Evolutionary conservation across 2,113 vertebrate species (phyloP), one percentile per base, ranked within the genome.

Genomic region (Microtus oregoni): DNA sequence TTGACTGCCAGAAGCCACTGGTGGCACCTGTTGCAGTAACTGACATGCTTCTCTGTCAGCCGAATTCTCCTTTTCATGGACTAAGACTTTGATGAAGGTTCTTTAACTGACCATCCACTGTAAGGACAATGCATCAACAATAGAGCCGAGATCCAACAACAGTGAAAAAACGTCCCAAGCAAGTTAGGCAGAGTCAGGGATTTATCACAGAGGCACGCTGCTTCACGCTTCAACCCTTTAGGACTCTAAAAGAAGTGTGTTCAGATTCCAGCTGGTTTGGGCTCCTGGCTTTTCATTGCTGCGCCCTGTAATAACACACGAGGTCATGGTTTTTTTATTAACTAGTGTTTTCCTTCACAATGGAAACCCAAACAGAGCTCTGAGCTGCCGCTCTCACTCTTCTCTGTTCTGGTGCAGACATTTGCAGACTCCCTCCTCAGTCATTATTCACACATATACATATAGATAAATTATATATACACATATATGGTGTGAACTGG

Each of bases 401-500:
- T 96, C 92, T 89, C 92, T 89, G 96, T 86, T 81, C 94, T 94
- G 68, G 50, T 79, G 32, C 94, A 97, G 97, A 95, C 94, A 70
- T 94, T 94, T 97, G 88, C 94, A 86, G 97, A 97, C 88, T 96
- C 95, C 95, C 86, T 94, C 94, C 96, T 96, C 92, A 97, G 95
- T 96, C 96, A 97, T 96, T 94, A 95, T 96, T 97, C 96, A 97
- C 97, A 98, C 96, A 93, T 96, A 97, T 90, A 97, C 95, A 94
- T 94, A 97, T 95, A 58, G 58, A 97, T 96, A 97, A 76, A 96
- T 96, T 97, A 96, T 97, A 96, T 95, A 96, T 91, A 97, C 97
- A 97, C 95, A 97, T 97, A 95, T 95, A 97, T 96, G 96, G 97
- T 97, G 96, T 96, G 97, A 97, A 96, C 95, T 96, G 86, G 95